Evolutionary conservation across 2,797 vertebrate species (phyloP).

Genomic region (Enteromius afrohamiltoni): DNA sequence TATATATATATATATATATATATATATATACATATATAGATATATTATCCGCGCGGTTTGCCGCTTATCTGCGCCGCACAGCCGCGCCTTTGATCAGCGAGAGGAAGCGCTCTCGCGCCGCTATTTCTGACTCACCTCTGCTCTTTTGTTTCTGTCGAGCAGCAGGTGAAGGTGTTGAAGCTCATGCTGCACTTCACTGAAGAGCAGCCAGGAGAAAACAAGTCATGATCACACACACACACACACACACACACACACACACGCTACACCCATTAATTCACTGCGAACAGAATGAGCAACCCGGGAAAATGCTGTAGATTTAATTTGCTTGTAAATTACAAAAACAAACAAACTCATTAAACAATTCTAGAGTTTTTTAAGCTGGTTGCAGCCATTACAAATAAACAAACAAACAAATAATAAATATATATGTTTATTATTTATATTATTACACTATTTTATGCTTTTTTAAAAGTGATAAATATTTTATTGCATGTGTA

Average conservation of each 20-base stretch:
- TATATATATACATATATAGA: too few relatives aligned
- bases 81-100: conserved; percentile 53
- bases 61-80: conserved; percentile 51
- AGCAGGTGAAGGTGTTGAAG: conserved; percentile 58
- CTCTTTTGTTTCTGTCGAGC: conserved; percentile 56
- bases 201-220: conserved; percentile 48
- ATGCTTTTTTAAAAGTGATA: not conserved
- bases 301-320: too few relatives aligned
- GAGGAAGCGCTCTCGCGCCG: conserved; percentile 54
- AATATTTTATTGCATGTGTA: not conserved
- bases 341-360: too few relatives aligned
- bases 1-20: too few relatives aligned
- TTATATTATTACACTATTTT: not conserved
- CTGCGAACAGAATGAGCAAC: not conserved
- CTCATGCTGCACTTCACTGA: conserved; percentile 53
- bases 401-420: too few relatives aligned
- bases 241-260: not conserved
- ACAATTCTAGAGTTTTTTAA: too few relatives aligned
- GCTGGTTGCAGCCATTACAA: too few relatives aligned
- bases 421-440: too few relatives aligned
- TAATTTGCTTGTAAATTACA: too few relatives aligned
- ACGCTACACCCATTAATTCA: not conserved
- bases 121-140: conserved; percentile 52
- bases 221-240: conserved; percentile 35
- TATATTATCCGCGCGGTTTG: conserved; percentile 36